Base-by-base conservation (phyloP, 2,113 vertebrate genomes). In the Centrocercus urophasianus region DNA sequence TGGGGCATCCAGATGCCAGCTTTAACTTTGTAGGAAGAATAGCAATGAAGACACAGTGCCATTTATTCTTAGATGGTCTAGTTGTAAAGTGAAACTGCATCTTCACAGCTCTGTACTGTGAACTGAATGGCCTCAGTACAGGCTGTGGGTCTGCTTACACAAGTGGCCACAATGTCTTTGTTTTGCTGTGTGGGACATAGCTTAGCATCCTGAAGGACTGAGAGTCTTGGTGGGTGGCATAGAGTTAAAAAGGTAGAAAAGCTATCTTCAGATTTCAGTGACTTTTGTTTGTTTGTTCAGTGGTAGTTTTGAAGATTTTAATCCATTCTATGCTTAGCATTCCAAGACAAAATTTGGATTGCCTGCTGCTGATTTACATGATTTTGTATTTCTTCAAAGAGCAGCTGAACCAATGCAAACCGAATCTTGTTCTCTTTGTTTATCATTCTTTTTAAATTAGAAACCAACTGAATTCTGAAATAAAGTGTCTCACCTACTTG, bases 101-200 rank as follows among this genome's bases (percentile, higher is more conserved):
- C 67, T 64, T 79, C 12, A 8, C 60, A 36, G 18, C 64, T 32
- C 38, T 43, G 40, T 65, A 40, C 67, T 36, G 11, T 61, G 60
- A 34, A 22, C 25, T 56, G 14, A 19, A 32, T 17, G 63, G 48
- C 66, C 60, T 78, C 42, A 13, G 10, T 27, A 72, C 40, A 43
- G 8, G 34, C 40, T 77, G 0, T 34, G 40, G 32, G 4, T 40
- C 50, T 86, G 45, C 78, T 74, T 40, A 43, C 22, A 71, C 11
- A 25, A 28, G 43, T 8, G 34, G 10, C 45, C 32, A 27, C 20
- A 6, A 13, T 3, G 5, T 25, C 54, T 83, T 90, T 0, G 0
- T 78, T 91, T 36, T 76, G 47, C 72, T 73, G 27, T 7, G 1
- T 70, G 77, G 10, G 14, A 16, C 25, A 2, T 48, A 71, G 40